Percentiles rank a stretch among this genome's conserved stretches.
Conservation (phyloP, 2,888 invertebrate genomes). For the Cataglyphis albicans region DNA sequence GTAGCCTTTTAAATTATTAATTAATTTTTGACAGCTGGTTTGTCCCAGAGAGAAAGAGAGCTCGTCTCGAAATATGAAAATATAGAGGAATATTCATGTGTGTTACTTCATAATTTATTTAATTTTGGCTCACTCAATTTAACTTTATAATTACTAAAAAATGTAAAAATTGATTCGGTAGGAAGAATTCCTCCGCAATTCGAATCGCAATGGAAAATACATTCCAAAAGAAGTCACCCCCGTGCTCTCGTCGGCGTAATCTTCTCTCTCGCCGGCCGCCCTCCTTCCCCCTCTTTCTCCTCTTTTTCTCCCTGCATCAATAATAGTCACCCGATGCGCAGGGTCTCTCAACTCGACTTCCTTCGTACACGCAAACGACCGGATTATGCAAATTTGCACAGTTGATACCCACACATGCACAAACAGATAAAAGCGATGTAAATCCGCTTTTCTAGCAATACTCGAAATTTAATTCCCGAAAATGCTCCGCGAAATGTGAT, state of each 20-base stretch:
- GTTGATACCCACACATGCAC: not conserved
- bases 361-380: not conserved
- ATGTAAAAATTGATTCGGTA: conserved; percentile 32
- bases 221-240: conserved; percentile 70
- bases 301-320: conserved; percentile 70
- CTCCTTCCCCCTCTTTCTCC: conserved; percentile 46
- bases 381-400: conserved; percentile 15
- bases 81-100: not conserved
- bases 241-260: conserved; percentile 66
- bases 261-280: conserved; percentile 64
- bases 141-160: not conserved
- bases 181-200: conserved; percentile 51
- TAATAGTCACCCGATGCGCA: conserved; percentile 75
- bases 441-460: not conserved
- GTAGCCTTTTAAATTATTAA: too few relatives aligned
- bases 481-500: not conserved
- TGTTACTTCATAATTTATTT: not conserved
- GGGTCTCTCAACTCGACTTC: conserved; percentile 73
- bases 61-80: not conserved
- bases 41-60: too few relatives aligned
- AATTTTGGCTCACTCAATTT: not conserved
- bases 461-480: not conserved
- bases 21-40: too few relatives aligned
- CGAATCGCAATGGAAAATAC: conserved; percentile 72
- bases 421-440: not conserved